Evolutionary conservation across 2,888 invertebrate genomes (phyloP).

Genomic region (Tenthredo notha): DNA sequence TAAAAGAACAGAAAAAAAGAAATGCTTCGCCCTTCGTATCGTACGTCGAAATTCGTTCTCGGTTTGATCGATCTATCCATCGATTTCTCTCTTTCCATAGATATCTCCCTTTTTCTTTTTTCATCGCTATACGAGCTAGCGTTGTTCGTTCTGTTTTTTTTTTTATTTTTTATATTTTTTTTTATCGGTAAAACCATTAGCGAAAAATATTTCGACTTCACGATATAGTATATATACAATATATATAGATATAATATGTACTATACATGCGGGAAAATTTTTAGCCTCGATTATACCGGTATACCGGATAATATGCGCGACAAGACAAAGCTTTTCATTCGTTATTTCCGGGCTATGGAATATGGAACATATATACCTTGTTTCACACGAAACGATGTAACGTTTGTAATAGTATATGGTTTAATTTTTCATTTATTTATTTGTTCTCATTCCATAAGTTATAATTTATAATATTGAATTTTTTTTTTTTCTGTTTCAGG

Average conservation of each 20-base stretch:
- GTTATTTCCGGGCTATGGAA: background rate
- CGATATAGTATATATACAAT: background rate
- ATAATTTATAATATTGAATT: background rate
- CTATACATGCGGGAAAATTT: background rate
- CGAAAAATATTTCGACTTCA: constrained; percentile 5
- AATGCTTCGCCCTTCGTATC: background rate
- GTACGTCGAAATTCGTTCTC: background rate
- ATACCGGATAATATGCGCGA: background rate
- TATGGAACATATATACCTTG: background rate
- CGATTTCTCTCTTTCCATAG: background rate
- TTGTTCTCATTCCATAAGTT: background rate
- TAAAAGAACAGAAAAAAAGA: background rate
- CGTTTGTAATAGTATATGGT: background rate
- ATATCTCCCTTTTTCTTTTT: no score
- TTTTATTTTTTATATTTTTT: no score
- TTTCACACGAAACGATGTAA: background rate
- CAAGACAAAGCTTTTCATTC: background rate
- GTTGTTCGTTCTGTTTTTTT: background rate
- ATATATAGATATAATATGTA: background rate
- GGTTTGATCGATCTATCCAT: constrained; percentile 10
- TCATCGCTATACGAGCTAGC: background rate
- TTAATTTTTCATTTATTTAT: background rate
- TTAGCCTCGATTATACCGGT: background rate
- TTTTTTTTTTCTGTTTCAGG: no score
- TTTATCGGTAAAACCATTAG: constrained; percentile 28